Evolutionary conservation across 2,888 invertebrate species (phyloP).

Genomic region (Deilephila porcellus): DNA sequence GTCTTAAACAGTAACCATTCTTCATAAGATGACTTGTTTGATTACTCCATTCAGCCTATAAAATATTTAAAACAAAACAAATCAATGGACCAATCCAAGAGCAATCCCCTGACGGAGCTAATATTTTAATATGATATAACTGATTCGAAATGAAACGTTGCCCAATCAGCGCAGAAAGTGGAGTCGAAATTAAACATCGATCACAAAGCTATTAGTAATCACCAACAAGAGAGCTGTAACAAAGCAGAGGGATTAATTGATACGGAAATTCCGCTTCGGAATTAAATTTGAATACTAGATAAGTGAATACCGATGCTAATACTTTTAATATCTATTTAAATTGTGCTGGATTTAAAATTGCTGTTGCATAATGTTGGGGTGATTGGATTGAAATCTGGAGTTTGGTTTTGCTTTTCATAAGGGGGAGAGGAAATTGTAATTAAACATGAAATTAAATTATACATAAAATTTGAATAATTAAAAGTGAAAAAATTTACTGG

Average conservation of each 20-base stretch:
- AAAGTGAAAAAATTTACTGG: too few species aligned
- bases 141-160: slow-evolving; percentile 13
- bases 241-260: slow-evolving; percentile 7
- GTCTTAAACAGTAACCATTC: too few species aligned
- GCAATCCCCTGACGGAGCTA: neutral
- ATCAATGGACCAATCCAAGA: neutral
- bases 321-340: slow-evolving; percentile 25
- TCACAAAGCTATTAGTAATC: slow-evolving; percentile 26
- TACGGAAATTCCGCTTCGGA: slow-evolving; percentile 16
- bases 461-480: too few species aligned
- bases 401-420: too few species aligned
- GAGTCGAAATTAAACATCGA: slow-evolving; percentile 24
- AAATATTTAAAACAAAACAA: neutral
- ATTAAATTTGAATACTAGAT: slow-evolving; percentile 19
- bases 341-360: neutral
- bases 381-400: neutral
- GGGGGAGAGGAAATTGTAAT: too few species aligned
- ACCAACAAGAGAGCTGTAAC: slow-evolving; percentile 7
- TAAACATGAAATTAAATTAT: too few species aligned
- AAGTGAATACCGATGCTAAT: slow-evolving; percentile 8
- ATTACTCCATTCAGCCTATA: too few species aligned
- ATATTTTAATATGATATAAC: slow-evolving; percentile 19
- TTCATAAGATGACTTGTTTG: too few species aligned
- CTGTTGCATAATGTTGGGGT: neutral
- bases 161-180: slow-evolving; percentile 22